A percentile compares a stretch with the other conserved stretches of the same genome.
Evolutionary conservation across 2,797 vertebrate species (phyloP).

Genomic region (Halcyon badia): DNA sequence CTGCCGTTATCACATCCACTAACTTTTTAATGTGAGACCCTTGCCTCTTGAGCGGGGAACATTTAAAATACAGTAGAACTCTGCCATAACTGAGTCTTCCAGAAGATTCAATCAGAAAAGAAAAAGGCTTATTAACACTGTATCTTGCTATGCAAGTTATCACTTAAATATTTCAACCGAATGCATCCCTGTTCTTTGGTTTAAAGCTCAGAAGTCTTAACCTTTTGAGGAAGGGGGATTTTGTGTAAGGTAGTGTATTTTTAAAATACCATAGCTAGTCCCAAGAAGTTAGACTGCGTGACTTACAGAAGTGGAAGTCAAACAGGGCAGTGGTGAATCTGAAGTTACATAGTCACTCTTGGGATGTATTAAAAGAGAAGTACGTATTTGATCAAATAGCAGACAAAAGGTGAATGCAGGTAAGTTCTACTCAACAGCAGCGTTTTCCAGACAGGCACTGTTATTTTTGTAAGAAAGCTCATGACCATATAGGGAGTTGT

Average conservation of each 20-base stretch:
- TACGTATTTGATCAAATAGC: background rate
- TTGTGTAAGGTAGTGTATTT: slow-evolving; percentile 1
- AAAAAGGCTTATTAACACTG: slow-evolving; percentile 48
- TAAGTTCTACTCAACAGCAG: background rate
- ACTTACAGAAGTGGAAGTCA: slow-evolving; percentile 32
- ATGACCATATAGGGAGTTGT: slow-evolving; percentile 26
- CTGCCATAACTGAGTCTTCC: slow-evolving; percentile 76
- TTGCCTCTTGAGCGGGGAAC: slow-evolving; percentile 39
- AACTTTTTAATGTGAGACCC: background rate
- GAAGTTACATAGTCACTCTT: background rate
- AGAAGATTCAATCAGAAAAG: slow-evolving; percentile 55
- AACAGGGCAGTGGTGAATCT: slow-evolving; percentile 16
- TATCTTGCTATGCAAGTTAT: slow-evolving; percentile 81
- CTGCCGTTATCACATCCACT: slow-evolving; percentile 18
- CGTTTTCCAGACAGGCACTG: slow-evolving; percentile 35
- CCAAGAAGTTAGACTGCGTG: slow-evolving; percentile 21
- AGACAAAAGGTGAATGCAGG: background rate
- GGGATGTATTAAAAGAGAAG: background rate
- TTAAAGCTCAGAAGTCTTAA: slow-evolving; percentile 60
- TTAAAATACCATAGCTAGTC: slow-evolving; percentile 15
- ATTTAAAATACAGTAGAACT: slow-evolving; percentile 46
- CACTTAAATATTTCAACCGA: slow-evolving; percentile 28
- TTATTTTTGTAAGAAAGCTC: background rate
- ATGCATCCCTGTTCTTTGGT: slow-evolving; percentile 33
- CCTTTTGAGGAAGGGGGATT: slow-evolving; percentile 41